Conservation (phyloP, 2,797 vertebrate genomes). For the Clamator glandarius region DNA sequence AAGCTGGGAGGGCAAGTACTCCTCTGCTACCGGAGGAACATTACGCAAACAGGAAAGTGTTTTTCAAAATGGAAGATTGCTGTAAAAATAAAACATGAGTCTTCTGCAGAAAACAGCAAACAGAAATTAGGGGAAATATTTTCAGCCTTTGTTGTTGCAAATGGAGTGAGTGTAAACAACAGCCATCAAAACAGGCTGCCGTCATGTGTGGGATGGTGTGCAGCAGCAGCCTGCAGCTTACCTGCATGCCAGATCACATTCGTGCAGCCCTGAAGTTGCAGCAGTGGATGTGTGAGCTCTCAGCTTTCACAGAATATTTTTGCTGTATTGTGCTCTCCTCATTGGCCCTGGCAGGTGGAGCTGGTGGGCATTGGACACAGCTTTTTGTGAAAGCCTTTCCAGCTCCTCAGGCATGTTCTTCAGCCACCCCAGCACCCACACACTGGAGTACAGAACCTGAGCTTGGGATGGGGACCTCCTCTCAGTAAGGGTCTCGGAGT, state of each 20-base stretch:
- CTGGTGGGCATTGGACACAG: accelerated
- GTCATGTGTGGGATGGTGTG: accelerated
- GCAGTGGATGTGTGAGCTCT: background rate
- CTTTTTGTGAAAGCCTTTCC: accelerated
- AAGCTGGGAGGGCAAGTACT: background rate
- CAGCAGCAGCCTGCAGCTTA: background rate
- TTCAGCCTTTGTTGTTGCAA: background rate
- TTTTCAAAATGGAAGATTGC: background rate
- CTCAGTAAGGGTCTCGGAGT: background rate
- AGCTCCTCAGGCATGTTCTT: background rate
- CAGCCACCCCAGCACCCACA: too few relatives aligned
- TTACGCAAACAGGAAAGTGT: conserved; percentile 40
- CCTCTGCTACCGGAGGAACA: background rate
- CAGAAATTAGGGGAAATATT: conserved; percentile 19
- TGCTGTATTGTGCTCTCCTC: background rate
- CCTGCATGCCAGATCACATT: accelerated
- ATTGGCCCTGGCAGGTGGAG: background rate
- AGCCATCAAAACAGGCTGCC: background rate
- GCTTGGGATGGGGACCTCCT: accelerated
- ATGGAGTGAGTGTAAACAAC: background rate
- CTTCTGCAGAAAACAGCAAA: background rate
- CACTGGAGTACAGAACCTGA: accelerated
- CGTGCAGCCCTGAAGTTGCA: background rate
- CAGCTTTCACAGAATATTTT: background rate
- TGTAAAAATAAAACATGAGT: conserved; percentile 32